Conservation (phyloP, 2,113 vertebrate genomes). For the Amazona vittata region DNA sequence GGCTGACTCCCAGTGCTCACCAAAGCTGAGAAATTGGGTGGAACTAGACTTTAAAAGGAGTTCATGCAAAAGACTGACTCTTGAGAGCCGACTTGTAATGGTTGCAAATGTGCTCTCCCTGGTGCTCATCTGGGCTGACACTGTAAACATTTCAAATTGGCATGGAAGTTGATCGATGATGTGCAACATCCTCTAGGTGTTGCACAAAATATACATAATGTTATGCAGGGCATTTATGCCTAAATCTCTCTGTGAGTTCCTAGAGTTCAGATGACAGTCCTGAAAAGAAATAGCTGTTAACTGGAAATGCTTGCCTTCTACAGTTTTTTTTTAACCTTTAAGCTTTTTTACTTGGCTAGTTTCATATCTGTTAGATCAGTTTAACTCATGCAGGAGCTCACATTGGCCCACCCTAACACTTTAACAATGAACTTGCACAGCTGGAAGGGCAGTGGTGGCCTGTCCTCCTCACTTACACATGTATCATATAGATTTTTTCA, state of each 20-base stretch:
- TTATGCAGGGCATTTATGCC: neutral
- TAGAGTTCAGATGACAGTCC: neutral
- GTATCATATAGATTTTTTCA: neutral
- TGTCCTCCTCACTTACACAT: neutral
- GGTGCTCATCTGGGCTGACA: accelerated
- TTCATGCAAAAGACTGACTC: neutral
- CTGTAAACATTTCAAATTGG: neutral
- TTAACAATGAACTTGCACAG: neutral
- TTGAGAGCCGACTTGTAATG: neutral
- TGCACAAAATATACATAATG: neutral
- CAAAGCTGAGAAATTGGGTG: neutral
- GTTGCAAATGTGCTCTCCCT: neutral
- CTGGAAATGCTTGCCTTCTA: neutral
- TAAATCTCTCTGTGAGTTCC: neutral
- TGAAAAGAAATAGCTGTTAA: neutral
- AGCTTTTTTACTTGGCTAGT: neutral
- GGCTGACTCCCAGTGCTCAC: neutral
- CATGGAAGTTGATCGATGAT: neutral
- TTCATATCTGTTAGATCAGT: neutral
- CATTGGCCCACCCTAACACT: accelerated
- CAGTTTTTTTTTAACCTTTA: neutral
- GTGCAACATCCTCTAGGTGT: neutral
- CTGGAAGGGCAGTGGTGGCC: neutral
- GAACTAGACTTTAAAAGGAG: neutral
- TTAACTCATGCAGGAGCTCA: neutral